Evolutionary conservation across 2,797 vertebrate species (phyloP).

Genomic region (Chiroxiphia lanceolata): DNA sequence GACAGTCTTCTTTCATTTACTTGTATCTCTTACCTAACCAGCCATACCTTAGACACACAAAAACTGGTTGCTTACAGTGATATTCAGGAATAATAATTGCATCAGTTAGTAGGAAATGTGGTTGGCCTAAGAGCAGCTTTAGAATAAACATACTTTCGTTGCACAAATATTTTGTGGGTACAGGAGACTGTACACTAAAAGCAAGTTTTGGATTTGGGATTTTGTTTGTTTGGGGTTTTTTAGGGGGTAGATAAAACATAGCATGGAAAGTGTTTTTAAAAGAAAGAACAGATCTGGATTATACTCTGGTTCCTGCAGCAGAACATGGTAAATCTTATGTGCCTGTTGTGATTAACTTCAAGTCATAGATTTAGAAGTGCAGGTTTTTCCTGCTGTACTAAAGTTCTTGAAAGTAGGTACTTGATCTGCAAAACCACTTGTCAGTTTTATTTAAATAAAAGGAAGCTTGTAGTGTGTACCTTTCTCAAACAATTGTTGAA

Average conservation of each 20-base stretch:
- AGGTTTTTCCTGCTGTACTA: not conserved
- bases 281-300: not conserved
- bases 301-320: not conserved
- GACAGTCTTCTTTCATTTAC: not conserved
- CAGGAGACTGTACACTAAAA: not conserved
- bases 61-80: not conserved
- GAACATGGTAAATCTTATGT: not conserved
- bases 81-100: not conserved
- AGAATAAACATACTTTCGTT: not conserved
- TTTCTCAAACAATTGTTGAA: not conserved
- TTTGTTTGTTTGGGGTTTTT: not conserved
- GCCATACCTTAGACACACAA: not conserved
- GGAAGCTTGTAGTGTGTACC: not conserved
- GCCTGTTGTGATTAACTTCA: not conserved
- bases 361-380: rapidly evolving
- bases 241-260: not conserved
- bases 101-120: not conserved
- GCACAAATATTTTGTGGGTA: not conserved
- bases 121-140: not conserved
- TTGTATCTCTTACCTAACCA: not conserved
- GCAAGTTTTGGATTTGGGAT: not conserved
- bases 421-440: not conserved
- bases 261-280: not conserved
- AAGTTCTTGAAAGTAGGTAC: not conserved
- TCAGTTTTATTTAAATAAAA: not conserved